Evolutionary conservation across 2,113 vertebrate species (phyloP).

Genomic region (Excalfactoria chinensis): DNA sequence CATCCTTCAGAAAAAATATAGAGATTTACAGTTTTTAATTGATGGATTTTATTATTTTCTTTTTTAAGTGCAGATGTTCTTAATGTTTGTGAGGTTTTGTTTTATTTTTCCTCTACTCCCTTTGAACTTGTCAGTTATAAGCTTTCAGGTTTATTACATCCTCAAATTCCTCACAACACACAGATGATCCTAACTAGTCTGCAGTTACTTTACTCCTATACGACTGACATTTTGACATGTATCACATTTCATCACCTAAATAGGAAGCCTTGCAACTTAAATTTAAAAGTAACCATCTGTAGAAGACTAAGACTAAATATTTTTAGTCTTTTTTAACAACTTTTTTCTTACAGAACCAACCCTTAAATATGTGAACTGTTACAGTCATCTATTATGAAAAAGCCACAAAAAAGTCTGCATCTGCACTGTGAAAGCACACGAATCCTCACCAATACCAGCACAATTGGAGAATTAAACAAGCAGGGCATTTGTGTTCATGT

Average conservation of each 20-base stretch:
- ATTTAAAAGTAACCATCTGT: not conserved
- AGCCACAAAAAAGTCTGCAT: not conserved
- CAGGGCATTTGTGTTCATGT: not conserved
- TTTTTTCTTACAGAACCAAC: not conserved
- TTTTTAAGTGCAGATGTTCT: not conserved
- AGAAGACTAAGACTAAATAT: not conserved
- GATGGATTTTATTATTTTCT: not conserved
- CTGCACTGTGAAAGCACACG: not conserved
- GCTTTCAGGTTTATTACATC: not conserved
- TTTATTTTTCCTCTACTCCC: not conserved
- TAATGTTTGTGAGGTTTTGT: not conserved
- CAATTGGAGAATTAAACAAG: not conserved
- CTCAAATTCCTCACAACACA: not conserved
- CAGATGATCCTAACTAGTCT: not conserved
- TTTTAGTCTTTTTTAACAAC: not conserved
- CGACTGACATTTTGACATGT: not conserved
- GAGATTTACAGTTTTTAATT: slow-evolving; percentile 5
- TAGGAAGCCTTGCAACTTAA: not conserved
- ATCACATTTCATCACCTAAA: not conserved
- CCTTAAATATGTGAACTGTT: not conserved
- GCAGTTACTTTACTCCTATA: not conserved
- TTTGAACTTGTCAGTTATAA: not conserved
- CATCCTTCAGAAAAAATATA: slow-evolving; percentile 79
- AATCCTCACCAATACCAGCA: not conserved
- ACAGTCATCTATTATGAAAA: not conserved